Base-by-base conservation (phyloP, 1,140 invertebrate genomes). In the Rhynchophorus ferrugineus region DNA sequence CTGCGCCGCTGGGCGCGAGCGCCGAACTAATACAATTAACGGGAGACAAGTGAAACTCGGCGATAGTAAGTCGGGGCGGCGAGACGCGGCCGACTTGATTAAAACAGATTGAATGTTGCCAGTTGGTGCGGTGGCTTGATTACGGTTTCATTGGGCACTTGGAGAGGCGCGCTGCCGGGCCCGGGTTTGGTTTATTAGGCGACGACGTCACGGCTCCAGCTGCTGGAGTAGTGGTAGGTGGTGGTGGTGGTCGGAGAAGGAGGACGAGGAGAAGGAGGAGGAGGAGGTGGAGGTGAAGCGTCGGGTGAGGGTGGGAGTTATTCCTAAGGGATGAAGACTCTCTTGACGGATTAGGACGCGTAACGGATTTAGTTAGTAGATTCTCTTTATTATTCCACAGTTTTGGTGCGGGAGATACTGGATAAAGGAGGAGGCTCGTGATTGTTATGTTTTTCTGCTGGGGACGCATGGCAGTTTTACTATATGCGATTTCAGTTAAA, bases 11-110 rank as follows among this genome's bases (percentile, higher is more conserved):
- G 61, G 58, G 61, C 51, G 43, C 51, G 60, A 58, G 60, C 61
- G 60, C 56, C 51, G 58, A 67, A 69, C 67, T 70, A 70, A 70
- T 70, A 70, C 67, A 70, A 70, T 70, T 70, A 70, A 69, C 64
- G 63, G 50, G 60, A 70, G 67, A 69, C 68, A 70, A 70, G 68
- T 69, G 68, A 70, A 69, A 70, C 66, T 68, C 61, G 58, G 65
- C 66, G 64, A 70, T 70, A 67, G 67, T 69, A 70, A 70, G 58
- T 70, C 64, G 56, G 50, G 57, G 29, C 47, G 49, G 38, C 48
- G 39, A 33, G 16, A 29, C 38, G n/a, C 13, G 22, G 19, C 60
- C 64, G 54, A 61, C 59, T 66, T 69, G 65, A 69, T 69, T 69
- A 69, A 69, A 69, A 69, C 64, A 66, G 67, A 69, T 69, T 69